Conservation (phyloP, 2,797 vertebrate genomes). For the Knipowitschia caucasica region DNA sequence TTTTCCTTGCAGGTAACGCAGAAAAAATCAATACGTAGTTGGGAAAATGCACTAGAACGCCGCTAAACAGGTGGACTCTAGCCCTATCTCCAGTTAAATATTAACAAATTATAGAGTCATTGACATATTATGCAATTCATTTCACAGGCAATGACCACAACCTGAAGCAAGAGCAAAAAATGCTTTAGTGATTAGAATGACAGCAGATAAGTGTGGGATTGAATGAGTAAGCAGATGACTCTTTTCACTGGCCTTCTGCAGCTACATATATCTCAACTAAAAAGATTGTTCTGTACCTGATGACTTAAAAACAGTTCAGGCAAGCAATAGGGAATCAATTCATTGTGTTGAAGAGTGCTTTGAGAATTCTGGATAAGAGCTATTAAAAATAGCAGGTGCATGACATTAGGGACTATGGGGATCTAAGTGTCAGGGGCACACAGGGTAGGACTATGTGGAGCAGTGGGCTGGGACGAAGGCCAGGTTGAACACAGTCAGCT, state of each 20-base stretch:
- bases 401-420: conserved; percentile 15
- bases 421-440: conserved; percentile 39
- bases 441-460: conserved; percentile 41
- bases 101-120: conserved; percentile 62
- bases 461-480: conserved; percentile 42
- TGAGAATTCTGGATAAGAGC: background rate
- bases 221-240: background rate
- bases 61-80: conserved; percentile 61
- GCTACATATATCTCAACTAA: background rate
- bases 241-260: background rate
- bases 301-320: background rate
- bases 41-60: conserved; percentile 37
- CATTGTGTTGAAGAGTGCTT: background rate
- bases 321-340: background rate
- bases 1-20: conserved; percentile 19
- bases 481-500: conserved; percentile 51
- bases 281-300: background rate
- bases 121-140: conserved; percentile 41
- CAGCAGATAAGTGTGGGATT: background rate
- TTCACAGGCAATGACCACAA: background rate
- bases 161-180: background rate
- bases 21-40: conserved; percentile 1
- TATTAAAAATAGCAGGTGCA: conserved; percentile 9
- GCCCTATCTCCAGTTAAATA: conserved; percentile 69
- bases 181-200: background rate